Percentiles rank a stretch among this genome's conserved stretches.
phyloP scores from a whole-genome alignment of 2,113 vertebrate genomes.

The Phoenicopterus ruber region DNA sequence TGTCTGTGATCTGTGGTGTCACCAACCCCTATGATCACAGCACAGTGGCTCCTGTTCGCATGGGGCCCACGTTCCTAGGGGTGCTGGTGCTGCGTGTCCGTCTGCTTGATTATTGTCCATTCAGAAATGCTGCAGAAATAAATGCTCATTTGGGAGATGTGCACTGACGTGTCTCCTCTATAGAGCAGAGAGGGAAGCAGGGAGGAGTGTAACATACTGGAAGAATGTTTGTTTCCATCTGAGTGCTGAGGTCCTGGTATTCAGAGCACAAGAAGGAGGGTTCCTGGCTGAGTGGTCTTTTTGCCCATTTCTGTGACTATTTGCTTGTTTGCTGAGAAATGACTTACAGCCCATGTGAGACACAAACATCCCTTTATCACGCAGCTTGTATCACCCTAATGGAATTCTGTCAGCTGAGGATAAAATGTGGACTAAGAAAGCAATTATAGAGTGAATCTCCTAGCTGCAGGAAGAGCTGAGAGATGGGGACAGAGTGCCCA shows the following conservation, averaged over 20 bases:
- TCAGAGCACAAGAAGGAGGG: background rate
- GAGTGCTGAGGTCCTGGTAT: background rate
- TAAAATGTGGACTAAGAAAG: conserved; percentile 56
- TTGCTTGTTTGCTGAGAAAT: conserved; percentile 57
- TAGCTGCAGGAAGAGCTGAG: conserved; percentile 5
- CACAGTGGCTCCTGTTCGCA: background rate
- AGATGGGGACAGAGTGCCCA: conserved; percentile 22
- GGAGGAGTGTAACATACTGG: no score
- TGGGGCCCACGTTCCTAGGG: background rate
- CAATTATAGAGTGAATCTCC: conserved; percentile 46
- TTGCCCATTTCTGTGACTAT: conserved; percentile 38
- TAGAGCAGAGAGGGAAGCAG: background rate
- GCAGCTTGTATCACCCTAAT: conserved; percentile 62
- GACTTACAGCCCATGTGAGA: conserved; percentile 50
- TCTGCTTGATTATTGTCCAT: background rate
- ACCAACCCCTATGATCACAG: background rate
- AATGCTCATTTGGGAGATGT: background rate
- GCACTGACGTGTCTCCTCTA: background rate
- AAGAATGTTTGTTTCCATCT: background rate
- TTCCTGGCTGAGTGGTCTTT: background rate
- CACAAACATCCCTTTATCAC: conserved; percentile 68
- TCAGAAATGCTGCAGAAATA: background rate
- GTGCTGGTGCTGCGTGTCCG: background rate
- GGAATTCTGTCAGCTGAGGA: conserved; percentile 48
- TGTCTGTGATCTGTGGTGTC: background rate